Evolutionary conservation across 2,888 invertebrate species (phyloP).

Genomic region (Actias luna): DNA sequence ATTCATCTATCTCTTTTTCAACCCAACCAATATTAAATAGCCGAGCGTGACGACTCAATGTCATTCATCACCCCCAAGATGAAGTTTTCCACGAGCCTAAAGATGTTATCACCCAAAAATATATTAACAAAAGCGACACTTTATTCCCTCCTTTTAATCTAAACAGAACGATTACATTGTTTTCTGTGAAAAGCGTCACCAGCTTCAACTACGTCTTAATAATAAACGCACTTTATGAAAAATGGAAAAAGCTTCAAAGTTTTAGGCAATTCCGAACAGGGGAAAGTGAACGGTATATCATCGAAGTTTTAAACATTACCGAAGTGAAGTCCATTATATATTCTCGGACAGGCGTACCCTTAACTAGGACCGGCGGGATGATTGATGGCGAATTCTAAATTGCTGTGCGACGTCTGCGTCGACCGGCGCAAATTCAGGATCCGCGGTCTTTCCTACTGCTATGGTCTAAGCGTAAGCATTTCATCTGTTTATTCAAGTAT

Average conservation of each 20-base stretch:
- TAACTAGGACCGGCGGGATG: slow-evolving; percentile 19
- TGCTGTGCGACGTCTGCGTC: slow-evolving; percentile 32
- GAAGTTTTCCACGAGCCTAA: no score
- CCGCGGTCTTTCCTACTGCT: slow-evolving; percentile 29
- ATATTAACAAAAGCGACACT: not conserved
- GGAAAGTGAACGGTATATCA: slow-evolving; percentile 9
- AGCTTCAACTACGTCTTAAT: not conserved
- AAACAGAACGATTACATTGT: not conserved
- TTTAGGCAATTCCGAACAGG: not conserved
- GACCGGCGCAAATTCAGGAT: slow-evolving; percentile 33
- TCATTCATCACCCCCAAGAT: no score
- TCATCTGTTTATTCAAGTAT: not conserved
- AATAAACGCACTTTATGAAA: slow-evolving; percentile 6
- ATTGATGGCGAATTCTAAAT: slow-evolving; percentile 26
- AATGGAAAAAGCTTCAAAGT: slow-evolving; percentile 5
- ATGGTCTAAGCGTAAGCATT: slow-evolving; percentile 25
- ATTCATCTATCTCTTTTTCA: no score
- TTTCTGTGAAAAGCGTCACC: not conserved
- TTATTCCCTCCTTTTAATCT: not conserved
- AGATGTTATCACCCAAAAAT: no score
- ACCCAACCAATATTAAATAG: no score
- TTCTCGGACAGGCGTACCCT: slow-evolving; percentile 11
- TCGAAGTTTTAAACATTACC: slow-evolving; percentile 11
- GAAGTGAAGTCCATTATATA: slow-evolving; percentile 6
- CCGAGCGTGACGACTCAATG: no score